A percentile compares a stretch with the other conserved stretches of the same genome.
phyloP scores from a whole-genome alignment of 2,797 vertebrate species.

The Tokudaia muenninki region DNA sequence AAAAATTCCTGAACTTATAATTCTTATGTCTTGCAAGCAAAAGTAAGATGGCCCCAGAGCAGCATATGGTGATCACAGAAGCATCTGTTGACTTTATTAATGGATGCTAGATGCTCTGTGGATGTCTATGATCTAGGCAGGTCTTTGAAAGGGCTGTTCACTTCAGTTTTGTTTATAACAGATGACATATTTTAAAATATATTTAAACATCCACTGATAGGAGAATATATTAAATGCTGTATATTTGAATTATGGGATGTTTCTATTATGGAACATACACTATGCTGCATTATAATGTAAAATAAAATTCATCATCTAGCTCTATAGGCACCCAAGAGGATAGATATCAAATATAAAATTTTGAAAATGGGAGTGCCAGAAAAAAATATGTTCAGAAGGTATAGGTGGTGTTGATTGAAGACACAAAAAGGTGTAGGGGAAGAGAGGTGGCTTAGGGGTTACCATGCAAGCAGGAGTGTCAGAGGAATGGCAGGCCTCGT shows the following conservation, averaged over 20 bases:
- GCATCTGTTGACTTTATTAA: not conserved
- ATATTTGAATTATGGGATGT: not conserved
- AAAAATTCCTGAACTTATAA: constrained; percentile 54
- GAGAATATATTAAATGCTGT: not conserved
- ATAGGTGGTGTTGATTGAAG: not conserved
- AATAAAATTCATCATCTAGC: not conserved
- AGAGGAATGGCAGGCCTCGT: not conserved
- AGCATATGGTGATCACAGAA: not conserved
- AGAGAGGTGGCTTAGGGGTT: not conserved
- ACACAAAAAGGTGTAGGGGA: not conserved
- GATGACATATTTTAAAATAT: not conserved
- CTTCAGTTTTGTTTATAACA: not conserved
- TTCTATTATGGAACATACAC: not conserved
- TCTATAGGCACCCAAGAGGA: not conserved
- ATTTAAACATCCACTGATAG: not conserved
- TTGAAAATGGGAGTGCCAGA: constrained; percentile 17
- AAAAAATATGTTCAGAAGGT: not conserved
- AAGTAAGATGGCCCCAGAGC: not conserved
- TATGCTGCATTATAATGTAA: not conserved
- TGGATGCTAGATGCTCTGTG: not conserved
- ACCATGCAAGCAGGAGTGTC: not conserved
- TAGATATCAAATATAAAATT: constrained; percentile 38
- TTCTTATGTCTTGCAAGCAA: not conserved
- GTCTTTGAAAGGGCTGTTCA: not conserved
- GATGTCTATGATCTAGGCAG: not conserved